Base-by-base conservation (phyloP, 2,888 invertebrate genomes). In the Andrena dorsata region DNA sequence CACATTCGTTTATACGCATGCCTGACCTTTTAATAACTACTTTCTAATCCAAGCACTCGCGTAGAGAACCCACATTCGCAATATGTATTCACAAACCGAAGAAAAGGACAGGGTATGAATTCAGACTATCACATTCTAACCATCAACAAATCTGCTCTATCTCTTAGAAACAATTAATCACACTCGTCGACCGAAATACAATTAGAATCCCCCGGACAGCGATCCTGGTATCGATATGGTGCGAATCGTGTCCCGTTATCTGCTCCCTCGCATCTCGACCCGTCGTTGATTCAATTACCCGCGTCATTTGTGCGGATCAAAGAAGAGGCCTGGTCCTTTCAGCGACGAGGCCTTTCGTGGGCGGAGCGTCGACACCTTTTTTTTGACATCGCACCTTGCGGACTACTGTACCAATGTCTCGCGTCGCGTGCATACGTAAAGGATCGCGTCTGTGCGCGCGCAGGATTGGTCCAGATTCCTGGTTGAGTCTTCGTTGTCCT, bases 391-490 rank as follows among this genome's bases (percentile, higher is more conserved):
- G 73, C 77, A 78, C 73, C 75, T 84, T 58, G 65, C 73, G 28
- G 35, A 77, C 83, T 69, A 70, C 66, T 56, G 66, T 82, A 76
- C 76, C 82, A 64, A 72, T 82, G 71, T 69, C 64, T 68, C 82
- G 30, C 47, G 69, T 56, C 76, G 84, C 73, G 68, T 74, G 72
- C 53, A 83, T 65, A 73, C 66, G 65, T 66, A 66, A 66, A 82
- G 35, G 56, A 82, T 71, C 83, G 63, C 60, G 64, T 65, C 68
- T 49, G 30, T 81, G 83, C 85, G 80, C 86, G 90, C 88, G 85
- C 86, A 86, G 81, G 56, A 65, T 65, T 80, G 84, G 83, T 84
- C 83, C 85, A 85, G 83, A 86, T 88, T 87, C 80, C 77, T 69
- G 47, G 28, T 51, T 58, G 64, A 68, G 60, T 73, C 60, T 76